Conservation (phyloP, 2,888 invertebrate species). For the Drosophila vallismaia region DNA sequence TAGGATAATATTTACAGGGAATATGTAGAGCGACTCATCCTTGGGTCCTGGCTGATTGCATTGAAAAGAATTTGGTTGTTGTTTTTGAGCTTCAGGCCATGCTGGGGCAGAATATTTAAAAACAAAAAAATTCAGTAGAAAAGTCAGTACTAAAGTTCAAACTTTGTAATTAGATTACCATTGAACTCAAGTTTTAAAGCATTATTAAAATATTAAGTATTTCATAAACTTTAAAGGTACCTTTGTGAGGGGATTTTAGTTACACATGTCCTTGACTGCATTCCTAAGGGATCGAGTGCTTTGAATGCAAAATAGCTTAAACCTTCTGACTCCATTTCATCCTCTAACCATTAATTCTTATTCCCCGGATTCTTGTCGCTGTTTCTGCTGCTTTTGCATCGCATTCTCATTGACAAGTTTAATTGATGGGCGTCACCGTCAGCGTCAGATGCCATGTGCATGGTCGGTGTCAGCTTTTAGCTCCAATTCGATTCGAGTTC, state of each 20-base stretch:
- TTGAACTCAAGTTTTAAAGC: too few relatives aligned
- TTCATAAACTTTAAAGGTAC: too few relatives aligned
- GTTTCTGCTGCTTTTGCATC: conserved; percentile 19
- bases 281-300: background rate
- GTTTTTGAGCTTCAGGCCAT: conserved; percentile 7
- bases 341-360: conserved; percentile 27
- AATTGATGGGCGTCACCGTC: conserved; percentile 63
- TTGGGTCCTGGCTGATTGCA: conserved; percentile 37
- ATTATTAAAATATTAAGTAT: too few relatives aligned
- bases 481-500: conserved; percentile 29
- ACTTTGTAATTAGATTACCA: too few relatives aligned
- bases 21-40: conserved; percentile 19
- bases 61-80: conserved; percentile 3
- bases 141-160: too few relatives aligned
- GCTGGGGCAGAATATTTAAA: background rate
- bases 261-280: conserved; percentile 4
- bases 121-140: background rate
- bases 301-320: background rate
- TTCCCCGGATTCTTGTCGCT: conserved; percentile 37
- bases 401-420: conserved; percentile 55
- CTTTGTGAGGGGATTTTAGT: background rate
- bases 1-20: conserved; percentile 21
- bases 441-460: conserved; percentile 49
- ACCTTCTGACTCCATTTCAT: background rate
- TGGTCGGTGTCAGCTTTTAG: conserved; percentile 24